Conservation (phyloP, 23 tunicate genomes). For the Styela clava region DNA sequence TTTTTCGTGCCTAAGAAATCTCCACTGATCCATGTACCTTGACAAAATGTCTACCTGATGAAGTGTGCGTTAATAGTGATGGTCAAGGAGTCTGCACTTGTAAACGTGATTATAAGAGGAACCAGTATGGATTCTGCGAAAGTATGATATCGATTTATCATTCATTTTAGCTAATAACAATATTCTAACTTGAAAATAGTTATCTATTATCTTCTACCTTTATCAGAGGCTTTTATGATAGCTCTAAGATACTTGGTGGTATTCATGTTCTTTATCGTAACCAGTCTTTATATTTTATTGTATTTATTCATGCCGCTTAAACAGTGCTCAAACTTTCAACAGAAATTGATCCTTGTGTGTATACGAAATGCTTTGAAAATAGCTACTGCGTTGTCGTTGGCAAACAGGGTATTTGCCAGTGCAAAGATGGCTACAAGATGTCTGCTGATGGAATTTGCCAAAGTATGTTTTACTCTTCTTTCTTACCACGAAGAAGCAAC, state of each 20-base stretch:
- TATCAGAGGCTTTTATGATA: too few relatives aligned
- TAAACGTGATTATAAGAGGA: background rate
- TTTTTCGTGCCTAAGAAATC: too few relatives aligned
- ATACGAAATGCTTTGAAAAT: background rate
- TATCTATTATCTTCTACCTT: too few relatives aligned
- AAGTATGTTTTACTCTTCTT: slow-evolving; percentile 10
- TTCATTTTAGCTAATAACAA: too few relatives aligned
- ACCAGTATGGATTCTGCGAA: background rate
- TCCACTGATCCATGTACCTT: background rate
- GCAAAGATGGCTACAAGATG: slow-evolving; percentile 4
- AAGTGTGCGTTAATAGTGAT: background rate
- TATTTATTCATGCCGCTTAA: too few relatives aligned
- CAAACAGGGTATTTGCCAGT: background rate
- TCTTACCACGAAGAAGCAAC: too few relatives aligned
- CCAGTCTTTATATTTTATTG: too few relatives aligned
- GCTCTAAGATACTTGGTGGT: too few relatives aligned
- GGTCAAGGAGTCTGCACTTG: background rate
- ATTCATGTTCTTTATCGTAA: too few relatives aligned
- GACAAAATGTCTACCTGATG: background rate
- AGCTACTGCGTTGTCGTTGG: background rate
- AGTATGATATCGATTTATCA: background rate
- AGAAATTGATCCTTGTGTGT: background rate
- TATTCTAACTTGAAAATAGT: too few relatives aligned
- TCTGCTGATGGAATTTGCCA: slow-evolving; percentile 10
- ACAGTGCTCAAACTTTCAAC: background rate